Evolutionary conservation across 1,140 invertebrate species (phyloP).

Genomic region (Drosophila grimshawi): DNA sequence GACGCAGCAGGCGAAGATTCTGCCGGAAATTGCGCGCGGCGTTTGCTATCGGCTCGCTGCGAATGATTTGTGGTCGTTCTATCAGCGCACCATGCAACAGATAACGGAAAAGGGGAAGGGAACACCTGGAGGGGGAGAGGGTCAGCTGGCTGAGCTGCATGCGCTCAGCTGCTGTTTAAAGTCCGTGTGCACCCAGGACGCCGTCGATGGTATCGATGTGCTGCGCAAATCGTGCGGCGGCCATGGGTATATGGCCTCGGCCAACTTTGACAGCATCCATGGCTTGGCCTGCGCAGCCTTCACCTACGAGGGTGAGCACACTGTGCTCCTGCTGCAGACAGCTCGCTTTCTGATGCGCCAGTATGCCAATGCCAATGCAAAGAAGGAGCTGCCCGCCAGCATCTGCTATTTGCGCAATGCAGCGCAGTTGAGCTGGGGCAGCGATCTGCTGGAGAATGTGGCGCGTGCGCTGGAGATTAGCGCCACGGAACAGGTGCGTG

Average conservation of each 20-base stretch:
- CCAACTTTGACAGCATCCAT: conserved; percentile 93
- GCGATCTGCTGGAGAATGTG: conserved; percentile 41
- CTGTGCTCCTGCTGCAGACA: conserved; percentile 94
- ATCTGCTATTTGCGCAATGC: conserved; percentile 82
- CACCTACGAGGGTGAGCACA: conserved; percentile 98
- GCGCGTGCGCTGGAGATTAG: conserved; percentile 62
- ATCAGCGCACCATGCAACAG: conserved; percentile 91
- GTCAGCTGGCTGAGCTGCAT: conserved; percentile 93
- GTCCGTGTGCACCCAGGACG: conserved; percentile 91
- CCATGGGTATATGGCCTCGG: conserved; percentile 95
- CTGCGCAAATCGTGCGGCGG: conserved; percentile 94
- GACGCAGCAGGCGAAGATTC: conserved; percentile 96
- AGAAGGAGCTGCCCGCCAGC: conserved; percentile 85
- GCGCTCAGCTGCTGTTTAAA: conserved; percentile 95
- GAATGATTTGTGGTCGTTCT: conserved; percentile 91
- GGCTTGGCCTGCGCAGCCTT: conserved; percentile 92
- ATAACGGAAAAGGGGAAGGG: too few species aligned
- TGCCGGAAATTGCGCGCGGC: conserved; percentile 91
- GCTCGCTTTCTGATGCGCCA: conserved; percentile 91
- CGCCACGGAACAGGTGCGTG: conserved; percentile 88
- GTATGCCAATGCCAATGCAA: conserved; percentile 84
- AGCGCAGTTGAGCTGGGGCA: conserved; percentile 48
- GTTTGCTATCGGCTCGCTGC: conserved; percentile 91
- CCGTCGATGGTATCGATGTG: conserved; percentile 90
- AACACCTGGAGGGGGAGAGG: conserved; percentile 85